Conservation (phyloP, 2,888 invertebrate species). For the Erynnis tages region DNA sequence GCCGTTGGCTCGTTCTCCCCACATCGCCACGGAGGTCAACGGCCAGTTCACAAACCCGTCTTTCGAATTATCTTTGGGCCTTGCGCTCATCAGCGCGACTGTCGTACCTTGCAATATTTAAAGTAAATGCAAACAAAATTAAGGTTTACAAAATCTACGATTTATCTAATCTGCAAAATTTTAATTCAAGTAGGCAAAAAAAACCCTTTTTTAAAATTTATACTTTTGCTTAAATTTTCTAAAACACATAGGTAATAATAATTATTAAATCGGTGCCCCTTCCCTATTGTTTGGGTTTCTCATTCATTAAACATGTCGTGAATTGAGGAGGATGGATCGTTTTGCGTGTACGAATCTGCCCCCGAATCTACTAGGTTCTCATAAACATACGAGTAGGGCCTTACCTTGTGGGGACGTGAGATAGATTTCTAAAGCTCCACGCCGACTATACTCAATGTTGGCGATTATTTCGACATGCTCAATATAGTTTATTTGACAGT, state of each 20-base stretch:
- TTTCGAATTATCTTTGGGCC: slow-evolving; percentile 85
- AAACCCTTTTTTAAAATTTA: too few relatives aligned
- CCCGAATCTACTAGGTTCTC: slow-evolving; percentile 4
- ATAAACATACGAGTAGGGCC: neutral
- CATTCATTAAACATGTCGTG: too few relatives aligned
- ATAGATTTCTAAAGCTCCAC: slow-evolving; percentile 89
- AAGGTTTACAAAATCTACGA: neutral
- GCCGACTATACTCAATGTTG: slow-evolving; percentile 85
- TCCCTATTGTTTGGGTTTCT: too few relatives aligned
- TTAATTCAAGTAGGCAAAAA: too few relatives aligned
- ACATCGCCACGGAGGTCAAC: slow-evolving; percentile 93
- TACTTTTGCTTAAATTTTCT: too few relatives aligned
- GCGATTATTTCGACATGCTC: slow-evolving; percentile 93
- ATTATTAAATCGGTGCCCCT: too few relatives aligned
- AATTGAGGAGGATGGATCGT: neutral
- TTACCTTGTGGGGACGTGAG: slow-evolving; percentile 90
- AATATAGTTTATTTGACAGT: slow-evolving; percentile 85
- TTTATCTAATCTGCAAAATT: too few relatives aligned
- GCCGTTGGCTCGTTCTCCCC: slow-evolving; percentile 92
- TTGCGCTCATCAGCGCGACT: slow-evolving; percentile 85
- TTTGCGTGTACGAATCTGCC: neutral
- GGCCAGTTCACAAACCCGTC: slow-evolving; percentile 91
- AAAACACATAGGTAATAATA: too few relatives aligned
- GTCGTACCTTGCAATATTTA: too few relatives aligned
- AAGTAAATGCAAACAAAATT: slow-evolving; percentile 26